Conservation (phyloP, 2,797 vertebrate genomes). For the Protonibea diacanthus region DNA sequence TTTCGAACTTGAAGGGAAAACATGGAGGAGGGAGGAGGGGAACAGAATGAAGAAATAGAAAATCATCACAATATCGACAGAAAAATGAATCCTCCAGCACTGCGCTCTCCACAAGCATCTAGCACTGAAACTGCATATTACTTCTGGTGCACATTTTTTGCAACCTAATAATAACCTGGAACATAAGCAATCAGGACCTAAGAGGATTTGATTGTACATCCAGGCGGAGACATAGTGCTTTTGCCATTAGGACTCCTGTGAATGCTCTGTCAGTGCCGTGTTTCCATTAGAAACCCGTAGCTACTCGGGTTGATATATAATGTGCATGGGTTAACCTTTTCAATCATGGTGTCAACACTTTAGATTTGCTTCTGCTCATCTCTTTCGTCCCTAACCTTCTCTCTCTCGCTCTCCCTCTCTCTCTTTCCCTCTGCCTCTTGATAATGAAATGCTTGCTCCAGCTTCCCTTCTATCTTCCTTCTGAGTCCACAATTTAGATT, state of each 20-base stretch:
- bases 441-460: conserved; percentile 99
- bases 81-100: conserved; percentile 70
- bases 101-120: conserved; percentile 66
- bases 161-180: conserved; percentile 98
- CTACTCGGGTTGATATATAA: conserved; percentile 99
- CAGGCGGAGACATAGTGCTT: conserved; percentile 96
- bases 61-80: conserved; percentile 74
- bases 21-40: conserved; percentile 7
- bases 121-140: conserved; percentile 78
- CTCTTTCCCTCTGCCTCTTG: conserved; percentile 89
- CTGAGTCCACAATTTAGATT: conserved; percentile 99
- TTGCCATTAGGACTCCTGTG: conserved; percentile 96
- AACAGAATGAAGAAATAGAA: conserved; percentile 59
- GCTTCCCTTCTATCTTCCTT: conserved; percentile 99
- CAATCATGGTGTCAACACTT: conserved; percentile 99
- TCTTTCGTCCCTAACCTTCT: conserved; percentile 98
- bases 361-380: conserved; percentile 99
- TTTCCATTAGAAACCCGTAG: conserved; percentile 99
- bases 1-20: conserved; percentile 47
- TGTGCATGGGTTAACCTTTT: conserved; percentile 99
- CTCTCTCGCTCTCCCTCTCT: conserved; percentile 62
- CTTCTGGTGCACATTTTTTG: conserved; percentile 86
- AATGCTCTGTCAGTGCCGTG: conserved; percentile 94
- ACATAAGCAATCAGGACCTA: conserved; percentile 97
- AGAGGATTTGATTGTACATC: conserved; percentile 99